Evolutionary conservation across 2,797 vertebrate genomes (phyloP).

Genomic region (Cephalopachus bancanus): DNA sequence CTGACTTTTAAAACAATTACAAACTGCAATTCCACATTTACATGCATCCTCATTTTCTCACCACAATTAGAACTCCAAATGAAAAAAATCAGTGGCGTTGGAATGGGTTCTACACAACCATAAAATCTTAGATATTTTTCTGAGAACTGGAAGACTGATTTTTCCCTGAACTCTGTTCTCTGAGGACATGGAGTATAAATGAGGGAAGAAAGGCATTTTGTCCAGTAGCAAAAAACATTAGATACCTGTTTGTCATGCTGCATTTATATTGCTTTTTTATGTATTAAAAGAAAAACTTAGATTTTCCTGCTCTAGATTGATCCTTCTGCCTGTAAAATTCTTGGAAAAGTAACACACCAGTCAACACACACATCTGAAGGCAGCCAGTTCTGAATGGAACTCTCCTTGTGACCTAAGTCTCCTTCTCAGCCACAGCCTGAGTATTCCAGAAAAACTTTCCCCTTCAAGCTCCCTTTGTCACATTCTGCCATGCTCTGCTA

Average conservation of each 20-base stretch:
- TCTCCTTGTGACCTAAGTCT: neutral
- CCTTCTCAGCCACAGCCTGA: neutral
- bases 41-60: conserved; percentile 64
- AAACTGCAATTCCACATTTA: neutral
- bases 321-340: neutral
- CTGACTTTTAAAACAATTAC: conserved; percentile 25
- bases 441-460: neutral
- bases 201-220: conserved; percentile 60
- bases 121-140: conserved; percentile 44
- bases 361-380: neutral
- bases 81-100: neutral
- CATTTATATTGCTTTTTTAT: neutral
- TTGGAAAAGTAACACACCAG: neutral
- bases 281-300: neutral
- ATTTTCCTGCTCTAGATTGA: neutral
- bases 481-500: rapidly evolving
- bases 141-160: conserved; percentile 44
- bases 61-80: conserved; percentile 67
- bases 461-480: conserved; percentile 8
- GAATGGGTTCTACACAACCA: neutral
- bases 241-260: neutral
- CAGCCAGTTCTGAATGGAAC: conserved; percentile 9
- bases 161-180: conserved; percentile 56
- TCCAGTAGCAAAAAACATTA: conserved; percentile 52
- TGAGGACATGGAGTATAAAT: conserved; percentile 40